Conservation (phyloP, 2,797 vertebrate species). For the Perodicticus potto region DNA sequence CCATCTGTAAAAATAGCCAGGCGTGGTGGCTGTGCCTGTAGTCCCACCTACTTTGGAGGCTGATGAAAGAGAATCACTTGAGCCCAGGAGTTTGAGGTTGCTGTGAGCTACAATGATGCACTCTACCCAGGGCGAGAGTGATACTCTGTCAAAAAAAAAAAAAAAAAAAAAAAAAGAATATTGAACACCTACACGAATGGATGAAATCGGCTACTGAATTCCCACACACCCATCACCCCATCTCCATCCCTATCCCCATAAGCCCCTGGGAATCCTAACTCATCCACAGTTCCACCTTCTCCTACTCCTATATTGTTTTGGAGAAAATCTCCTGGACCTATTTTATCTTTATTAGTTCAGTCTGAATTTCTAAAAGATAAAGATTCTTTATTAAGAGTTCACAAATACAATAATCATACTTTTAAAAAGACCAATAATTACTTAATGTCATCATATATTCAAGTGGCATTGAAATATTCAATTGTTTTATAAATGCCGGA, state of each 20-base stretch:
- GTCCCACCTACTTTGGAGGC: no score
- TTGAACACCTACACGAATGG: not conserved
- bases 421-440: not conserved
- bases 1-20: no score
- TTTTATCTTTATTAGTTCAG: conserved; percentile 40
- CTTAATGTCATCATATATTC: conserved; percentile 6
- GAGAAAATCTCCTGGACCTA: conserved; percentile 21
- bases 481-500: not conserved
- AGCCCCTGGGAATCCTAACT: not conserved
- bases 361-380: not conserved
- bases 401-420: conserved; percentile 1
- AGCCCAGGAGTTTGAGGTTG: no score
- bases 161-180: not conserved
- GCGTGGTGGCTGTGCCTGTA: no score
- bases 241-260: not conserved
- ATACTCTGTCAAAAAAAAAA: no score
- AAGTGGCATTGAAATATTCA: not conserved
- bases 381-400: not conserved
- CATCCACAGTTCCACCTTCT: not conserved
- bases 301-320: not conserved
- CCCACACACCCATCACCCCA: not conserved
- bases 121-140: no score
- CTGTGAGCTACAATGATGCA: no score
- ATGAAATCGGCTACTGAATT: not conserved
- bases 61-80: no score